phyloP scores from a whole-genome alignment of 2,797 vertebrate genomes.

The Acestrorhynchus altus region DNA sequence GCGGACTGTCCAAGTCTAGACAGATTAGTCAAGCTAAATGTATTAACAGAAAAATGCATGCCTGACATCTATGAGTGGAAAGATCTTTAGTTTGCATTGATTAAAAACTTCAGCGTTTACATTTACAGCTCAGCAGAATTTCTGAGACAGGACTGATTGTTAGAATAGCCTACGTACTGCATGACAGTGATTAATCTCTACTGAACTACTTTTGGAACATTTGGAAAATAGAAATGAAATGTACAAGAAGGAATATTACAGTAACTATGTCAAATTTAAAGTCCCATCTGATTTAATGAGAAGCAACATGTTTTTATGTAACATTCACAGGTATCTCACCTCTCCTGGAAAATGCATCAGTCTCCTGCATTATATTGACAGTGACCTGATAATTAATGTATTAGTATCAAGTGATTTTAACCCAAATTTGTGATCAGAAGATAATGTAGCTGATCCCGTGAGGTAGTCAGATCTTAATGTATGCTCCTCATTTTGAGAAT shows the following conservation, averaged over 20 bases:
- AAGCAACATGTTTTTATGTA: no score
- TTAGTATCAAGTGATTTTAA: no score
- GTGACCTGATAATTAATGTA: no score
- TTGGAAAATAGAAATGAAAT: not conserved
- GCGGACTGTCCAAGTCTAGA: not conserved
- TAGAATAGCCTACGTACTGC: not conserved
- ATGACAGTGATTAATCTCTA: not conserved
- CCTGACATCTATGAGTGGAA: not conserved
- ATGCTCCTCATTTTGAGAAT: no score
- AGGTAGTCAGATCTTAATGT: no score
- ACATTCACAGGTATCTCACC: no score
- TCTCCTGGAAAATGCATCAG: no score
- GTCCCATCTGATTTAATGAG: no score
- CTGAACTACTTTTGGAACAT: not conserved
- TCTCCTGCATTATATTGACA: no score
- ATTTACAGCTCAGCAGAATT: not conserved
- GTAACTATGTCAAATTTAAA: not conserved
- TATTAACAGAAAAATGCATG: constrained; percentile 5
- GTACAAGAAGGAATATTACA: not conserved
- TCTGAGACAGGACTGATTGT: not conserved
- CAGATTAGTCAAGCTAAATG: constrained; percentile 36
- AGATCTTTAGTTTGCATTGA: constrained; percentile 2
- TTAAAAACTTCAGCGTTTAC: not conserved
- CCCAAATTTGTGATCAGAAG: no score
- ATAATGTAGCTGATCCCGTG: no score